Evolutionary conservation across 2,888 invertebrate species (phyloP), one percentile per base, ranked within the genome.

Genomic region (Chydorus sphaericus): DNA sequence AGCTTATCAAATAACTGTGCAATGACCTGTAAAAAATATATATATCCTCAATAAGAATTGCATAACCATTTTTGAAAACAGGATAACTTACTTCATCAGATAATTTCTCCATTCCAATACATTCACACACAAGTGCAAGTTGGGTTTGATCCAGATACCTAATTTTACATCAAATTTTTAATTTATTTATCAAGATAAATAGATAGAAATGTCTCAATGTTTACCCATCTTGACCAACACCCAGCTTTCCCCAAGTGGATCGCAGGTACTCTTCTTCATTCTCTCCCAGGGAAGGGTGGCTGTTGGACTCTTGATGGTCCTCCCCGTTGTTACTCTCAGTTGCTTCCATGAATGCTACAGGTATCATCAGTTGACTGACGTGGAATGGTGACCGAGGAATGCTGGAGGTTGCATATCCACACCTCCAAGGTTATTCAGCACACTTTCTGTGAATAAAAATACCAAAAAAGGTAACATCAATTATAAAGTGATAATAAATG

Each of bases 1-100:
- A 83, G 69, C 63, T 80, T 80, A 58, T 77, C 76, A 64, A 82
- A 82, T 51, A 83, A 71, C 65, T 80, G 78, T 60, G 77, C 68
- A 18, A 75, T 66, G 58, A 74, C 71, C 75, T 76, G 63, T 14
- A 63, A 60, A 44, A 10, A 44, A 44, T n/a, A 10, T n/a, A 50
- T 23, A 29, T 11, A 20, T 33, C n/a, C 26, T 30, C 18, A 48
- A 28, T 23, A 20, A 26, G 11, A 33, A 4, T 23, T 10, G 18
- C 18, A 23, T 4, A 30, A 11, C 20, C 59, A 31, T n/a, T 14
- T 14, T 26, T 23, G 44, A 28, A 33, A 44, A 37, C 14, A 31
- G 14, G 18, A 30, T 37, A 64, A 51, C 75, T 70, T 62, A 83
- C 80, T 66, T 79, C 78, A 62, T 77, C 76, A 18, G 80, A 77